Percentiles rank a stretch among this genome's conserved stretches.
phyloP scores from a whole-genome alignment of 2,888 invertebrate species.

The Myopa testacea region DNA sequence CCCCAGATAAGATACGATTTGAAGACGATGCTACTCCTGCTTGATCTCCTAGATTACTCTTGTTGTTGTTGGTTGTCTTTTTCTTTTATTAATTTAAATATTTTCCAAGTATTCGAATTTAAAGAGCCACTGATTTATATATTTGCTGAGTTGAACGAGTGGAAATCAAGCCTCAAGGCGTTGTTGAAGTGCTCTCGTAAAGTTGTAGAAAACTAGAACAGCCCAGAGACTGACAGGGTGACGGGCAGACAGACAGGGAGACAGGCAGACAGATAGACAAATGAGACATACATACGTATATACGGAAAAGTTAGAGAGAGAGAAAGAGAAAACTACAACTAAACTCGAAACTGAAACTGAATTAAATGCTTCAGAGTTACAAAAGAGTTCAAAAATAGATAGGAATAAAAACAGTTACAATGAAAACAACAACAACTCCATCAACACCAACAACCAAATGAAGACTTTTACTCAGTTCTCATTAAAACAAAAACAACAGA shows the following conservation, averaged over 20 bases:
- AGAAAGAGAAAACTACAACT: not conserved
- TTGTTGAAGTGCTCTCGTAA: conserved; percentile 8
- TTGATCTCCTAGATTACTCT: not conserved
- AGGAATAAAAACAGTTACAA: conserved; percentile 24
- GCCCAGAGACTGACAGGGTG: too few relatives aligned
- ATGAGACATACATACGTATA: not conserved
- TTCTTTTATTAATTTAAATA: conserved; percentile 17
- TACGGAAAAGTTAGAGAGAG: not conserved
- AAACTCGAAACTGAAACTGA: not conserved
- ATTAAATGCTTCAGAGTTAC: too few relatives aligned
- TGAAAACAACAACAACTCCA: conserved; percentile 42
- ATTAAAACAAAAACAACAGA: too few relatives aligned
- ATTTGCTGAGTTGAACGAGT: conserved; percentile 14
- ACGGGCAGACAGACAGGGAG: conserved; percentile 4
- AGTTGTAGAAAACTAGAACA: not conserved
- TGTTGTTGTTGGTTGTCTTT: not conserved
- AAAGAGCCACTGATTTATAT: not conserved
- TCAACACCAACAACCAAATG: too few relatives aligned
- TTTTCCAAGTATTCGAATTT: conserved; percentile 55
- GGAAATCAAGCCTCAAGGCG: conserved; percentile 18
- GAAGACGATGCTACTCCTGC: not conserved
- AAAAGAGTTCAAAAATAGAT: not conserved
- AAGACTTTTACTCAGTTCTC: too few relatives aligned
- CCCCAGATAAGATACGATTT: too few relatives aligned
- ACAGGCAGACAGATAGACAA: conserved; percentile 4